Percentiles rank a stretch among this genome's conserved stretches.
These are phyloP conservation scores for Ophioderma brevispina DNA, from an alignment of 35 echinoderm and acorn worm species.

Conservation along the genomic window DNA sequence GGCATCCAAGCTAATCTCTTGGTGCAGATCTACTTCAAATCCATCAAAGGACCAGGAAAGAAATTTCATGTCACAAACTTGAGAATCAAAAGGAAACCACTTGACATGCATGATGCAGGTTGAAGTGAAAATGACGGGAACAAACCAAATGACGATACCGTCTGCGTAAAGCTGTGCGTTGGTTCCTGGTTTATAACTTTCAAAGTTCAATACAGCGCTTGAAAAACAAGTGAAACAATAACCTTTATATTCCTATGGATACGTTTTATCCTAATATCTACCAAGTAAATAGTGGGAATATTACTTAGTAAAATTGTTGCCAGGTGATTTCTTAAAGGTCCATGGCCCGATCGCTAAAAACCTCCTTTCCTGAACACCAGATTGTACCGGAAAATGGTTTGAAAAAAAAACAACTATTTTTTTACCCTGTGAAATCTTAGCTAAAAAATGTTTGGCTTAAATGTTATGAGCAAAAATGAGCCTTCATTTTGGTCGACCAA, in stretches of 20 bases:
- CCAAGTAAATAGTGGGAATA: no score
- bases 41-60: neutral
- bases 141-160: neutral
- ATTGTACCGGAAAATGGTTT: no score
- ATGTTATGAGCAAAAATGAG: no score
- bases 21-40: neutral
- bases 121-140: neutral
- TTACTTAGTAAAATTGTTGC: no score
- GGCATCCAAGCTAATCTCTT: neutral
- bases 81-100: constrained; percentile 23
- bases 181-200: neutral
- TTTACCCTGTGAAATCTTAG: no score
- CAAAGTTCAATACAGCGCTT: neutral
- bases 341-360: no score
- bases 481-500: no score
- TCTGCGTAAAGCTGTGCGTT: neutral
- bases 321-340: no score
- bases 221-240: neutral
- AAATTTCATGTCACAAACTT: constrained; percentile 29
- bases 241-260: no score
- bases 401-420: no score
- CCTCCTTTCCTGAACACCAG: no score
- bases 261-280: neutral
- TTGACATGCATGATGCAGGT: constrained; percentile 14
- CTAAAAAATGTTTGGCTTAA: no score